Percentiles rank a stretch among this genome's conserved stretches.
Conservation (phyloP, 2,797 vertebrate genomes). For the Babyrousa celebensis region DNA sequence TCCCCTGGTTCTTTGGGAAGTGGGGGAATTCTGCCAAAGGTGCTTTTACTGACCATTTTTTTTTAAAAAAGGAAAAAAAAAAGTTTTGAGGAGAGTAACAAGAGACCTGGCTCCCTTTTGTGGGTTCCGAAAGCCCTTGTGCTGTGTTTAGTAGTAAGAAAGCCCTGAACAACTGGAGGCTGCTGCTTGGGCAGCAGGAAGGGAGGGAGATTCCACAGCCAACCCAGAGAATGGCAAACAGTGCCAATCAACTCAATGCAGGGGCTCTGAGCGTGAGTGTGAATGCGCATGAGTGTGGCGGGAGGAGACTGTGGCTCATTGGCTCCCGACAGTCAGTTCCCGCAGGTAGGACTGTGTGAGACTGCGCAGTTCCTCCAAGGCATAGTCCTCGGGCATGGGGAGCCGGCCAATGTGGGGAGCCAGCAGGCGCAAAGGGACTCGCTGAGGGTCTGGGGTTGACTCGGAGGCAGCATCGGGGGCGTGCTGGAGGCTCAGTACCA, state of each 20-base stretch:
- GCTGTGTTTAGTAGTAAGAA: slow-evolving; percentile 75
- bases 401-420: slow-evolving; percentile 95
- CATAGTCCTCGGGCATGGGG: slow-evolving; percentile 98
- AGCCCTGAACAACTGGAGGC: slow-evolving; percentile 17
- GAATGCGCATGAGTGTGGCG: slow-evolving; percentile 62
- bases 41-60: slow-evolving; percentile 83
- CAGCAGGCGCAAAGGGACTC: slow-evolving; percentile 93
- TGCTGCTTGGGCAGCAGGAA: slow-evolving; percentile 64
- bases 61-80: background rate
- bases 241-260: background rate
- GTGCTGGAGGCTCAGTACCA: slow-evolving; percentile 95
- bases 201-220: slow-evolving; percentile 31
- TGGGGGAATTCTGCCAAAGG: slow-evolving; percentile 71
- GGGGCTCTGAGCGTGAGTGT: slow-evolving; percentile 69
- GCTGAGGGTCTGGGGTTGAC: slow-evolving; percentile 85
- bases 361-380: slow-evolving; percentile 96
- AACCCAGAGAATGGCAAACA: slow-evolving; percentile 22
- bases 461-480: slow-evolving; percentile 87
- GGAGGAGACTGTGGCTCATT: slow-evolving; percentile 88
- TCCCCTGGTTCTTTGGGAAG: slow-evolving; percentile 57
- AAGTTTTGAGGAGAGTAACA: slow-evolving; percentile 71
- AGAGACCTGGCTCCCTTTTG: slow-evolving; percentile 56
- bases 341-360: slow-evolving; percentile 96
- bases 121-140: slow-evolving; percentile 83
- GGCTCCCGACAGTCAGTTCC: slow-evolving; percentile 93